phyloP scores from a whole-genome alignment of 2,797 vertebrate genomes.

The Glyptemys insculpta region DNA sequence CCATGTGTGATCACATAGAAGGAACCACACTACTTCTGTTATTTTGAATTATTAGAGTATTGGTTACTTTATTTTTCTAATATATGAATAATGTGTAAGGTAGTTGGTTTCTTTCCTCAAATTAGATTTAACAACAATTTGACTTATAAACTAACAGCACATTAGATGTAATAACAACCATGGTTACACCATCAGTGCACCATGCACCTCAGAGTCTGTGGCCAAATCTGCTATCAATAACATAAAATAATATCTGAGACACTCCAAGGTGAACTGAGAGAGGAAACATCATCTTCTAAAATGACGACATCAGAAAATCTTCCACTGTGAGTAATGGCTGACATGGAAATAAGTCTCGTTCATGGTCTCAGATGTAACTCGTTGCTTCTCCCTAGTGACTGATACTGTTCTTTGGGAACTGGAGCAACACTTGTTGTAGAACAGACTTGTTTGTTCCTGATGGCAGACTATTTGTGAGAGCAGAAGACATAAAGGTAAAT shows the following conservation, averaged over 20 bases:
- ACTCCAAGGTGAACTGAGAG: conserved; percentile 57
- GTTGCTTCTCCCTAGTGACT: not conserved
- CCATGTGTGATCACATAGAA: conserved; percentile 23
- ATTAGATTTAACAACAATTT: conserved; percentile 58
- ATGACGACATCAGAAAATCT: conserved; percentile 51
- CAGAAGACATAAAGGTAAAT: not conserved
- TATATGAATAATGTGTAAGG: conserved; percentile 6
- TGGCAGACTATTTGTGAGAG: not conserved
- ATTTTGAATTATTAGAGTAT: conserved; percentile 57
- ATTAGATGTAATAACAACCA: conserved; percentile 56
- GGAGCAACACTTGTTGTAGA: not conserved
- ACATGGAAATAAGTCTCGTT: not conserved
- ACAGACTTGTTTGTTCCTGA: not conserved
- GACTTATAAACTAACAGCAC: not conserved
- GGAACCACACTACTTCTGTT: conserved; percentile 33
- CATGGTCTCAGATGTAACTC: conserved; percentile 9
- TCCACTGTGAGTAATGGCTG: conserved; percentile 45
- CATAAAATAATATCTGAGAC: conserved; percentile 54
- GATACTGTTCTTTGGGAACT: not conserved
- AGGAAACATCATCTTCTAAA: conserved; percentile 55
- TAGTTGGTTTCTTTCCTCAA: conserved; percentile 43
- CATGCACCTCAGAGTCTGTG: conserved; percentile 10
- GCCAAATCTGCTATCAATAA: conserved; percentile 39
- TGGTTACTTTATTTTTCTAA: conserved; percentile 41
- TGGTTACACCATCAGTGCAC: conserved; percentile 48